These are phyloP conservation scores for Chascanopsetta lugubris DNA, from an alignment of 2,113 vertebrate genomes.

Conservation along the genomic window DNA sequence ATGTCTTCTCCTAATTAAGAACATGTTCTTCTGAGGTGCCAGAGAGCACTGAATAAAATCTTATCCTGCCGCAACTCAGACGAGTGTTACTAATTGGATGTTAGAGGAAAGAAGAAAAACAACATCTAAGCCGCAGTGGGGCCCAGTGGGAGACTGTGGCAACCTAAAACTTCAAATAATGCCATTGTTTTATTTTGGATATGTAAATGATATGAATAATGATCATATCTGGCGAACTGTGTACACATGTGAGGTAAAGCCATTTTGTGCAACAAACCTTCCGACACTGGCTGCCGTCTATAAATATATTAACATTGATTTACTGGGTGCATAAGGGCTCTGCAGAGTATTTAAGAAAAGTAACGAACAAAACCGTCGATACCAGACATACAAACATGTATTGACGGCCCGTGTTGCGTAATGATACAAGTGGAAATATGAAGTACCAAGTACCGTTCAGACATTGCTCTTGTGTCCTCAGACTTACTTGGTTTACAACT, in stretches of 20 bases:
- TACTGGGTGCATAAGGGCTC: neutral
- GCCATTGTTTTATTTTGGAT: conserved; percentile 19
- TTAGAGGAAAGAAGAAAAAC: neutral
- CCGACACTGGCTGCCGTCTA: neutral
- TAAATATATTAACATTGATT: conserved; percentile 18
- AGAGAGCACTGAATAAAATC: neutral
- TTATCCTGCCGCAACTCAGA: conserved; percentile 7
- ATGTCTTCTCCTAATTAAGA: neutral
- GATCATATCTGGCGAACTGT: conserved; percentile 14
- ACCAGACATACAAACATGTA: neutral
- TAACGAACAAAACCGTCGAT: neutral
- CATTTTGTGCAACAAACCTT: conserved; percentile 8
- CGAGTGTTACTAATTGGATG: conserved; percentile 12
- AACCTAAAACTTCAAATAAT: conserved; percentile 33
- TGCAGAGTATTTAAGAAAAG: neutral
- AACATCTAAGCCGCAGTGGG: neutral
- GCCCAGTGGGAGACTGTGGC: conserved; percentile 25
- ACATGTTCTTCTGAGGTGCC: neutral
- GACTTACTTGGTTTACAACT: too few relatives aligned
- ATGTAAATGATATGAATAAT: conserved; percentile 8
- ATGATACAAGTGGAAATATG: too few relatives aligned
- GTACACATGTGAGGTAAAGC: conserved; percentile 29
- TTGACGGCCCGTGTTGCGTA: neutral
- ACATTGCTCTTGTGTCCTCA: too few relatives aligned
- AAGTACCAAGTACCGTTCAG: too few relatives aligned